phyloP scores from a whole-genome alignment of 2,888 invertebrate genomes.

The Rhorus exstirpatorius region DNA sequence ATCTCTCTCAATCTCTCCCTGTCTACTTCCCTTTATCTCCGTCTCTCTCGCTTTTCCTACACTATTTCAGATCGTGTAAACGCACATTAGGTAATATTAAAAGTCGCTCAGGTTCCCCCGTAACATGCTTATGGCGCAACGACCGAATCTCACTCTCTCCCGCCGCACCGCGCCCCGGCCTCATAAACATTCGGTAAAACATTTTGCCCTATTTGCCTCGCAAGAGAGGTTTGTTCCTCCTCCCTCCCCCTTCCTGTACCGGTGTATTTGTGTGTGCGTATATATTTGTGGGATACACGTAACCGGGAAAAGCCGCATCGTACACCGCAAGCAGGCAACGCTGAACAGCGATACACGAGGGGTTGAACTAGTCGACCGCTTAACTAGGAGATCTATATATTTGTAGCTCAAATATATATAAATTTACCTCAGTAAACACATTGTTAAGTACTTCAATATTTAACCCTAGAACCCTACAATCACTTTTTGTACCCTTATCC shows the following conservation, averaged over 20 bases:
- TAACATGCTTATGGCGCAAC: slow-evolving; percentile 31
- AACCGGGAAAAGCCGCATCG: slow-evolving; percentile 64
- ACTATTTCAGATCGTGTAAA: slow-evolving; percentile 56
- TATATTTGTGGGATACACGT: slow-evolving; percentile 21
- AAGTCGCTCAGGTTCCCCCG: slow-evolving; percentile 66
- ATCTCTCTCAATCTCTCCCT: neutral
- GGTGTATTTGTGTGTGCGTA: neutral
- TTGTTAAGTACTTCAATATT: slow-evolving; percentile 24
- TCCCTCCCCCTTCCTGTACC: too few relatives aligned
- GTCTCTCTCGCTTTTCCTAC: slow-evolving; percentile 22
- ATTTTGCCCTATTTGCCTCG: slow-evolving; percentile 34
- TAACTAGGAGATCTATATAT: slow-evolving; percentile 67
- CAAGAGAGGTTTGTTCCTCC: slow-evolving; percentile 53
- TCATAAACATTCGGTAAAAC: slow-evolving; percentile 69
- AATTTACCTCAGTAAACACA: slow-evolving; percentile 21
- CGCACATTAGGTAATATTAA: slow-evolving; percentile 72
- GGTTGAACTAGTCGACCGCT: slow-evolving; percentile 67
- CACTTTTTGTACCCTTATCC: too few relatives aligned
- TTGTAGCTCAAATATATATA: slow-evolving; percentile 12
- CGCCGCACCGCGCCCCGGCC: slow-evolving; percentile 31
- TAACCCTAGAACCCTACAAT: too few relatives aligned
- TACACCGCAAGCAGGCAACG: slow-evolving; percentile 60
- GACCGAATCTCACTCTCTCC: slow-evolving; percentile 43
- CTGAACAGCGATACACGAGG: slow-evolving; percentile 55
- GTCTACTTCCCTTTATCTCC: slow-evolving; percentile 16